Evolutionary conservation across 1,140 invertebrate genomes (phyloP).

Genomic region (Mizuhopecten yessoensis): DNA sequence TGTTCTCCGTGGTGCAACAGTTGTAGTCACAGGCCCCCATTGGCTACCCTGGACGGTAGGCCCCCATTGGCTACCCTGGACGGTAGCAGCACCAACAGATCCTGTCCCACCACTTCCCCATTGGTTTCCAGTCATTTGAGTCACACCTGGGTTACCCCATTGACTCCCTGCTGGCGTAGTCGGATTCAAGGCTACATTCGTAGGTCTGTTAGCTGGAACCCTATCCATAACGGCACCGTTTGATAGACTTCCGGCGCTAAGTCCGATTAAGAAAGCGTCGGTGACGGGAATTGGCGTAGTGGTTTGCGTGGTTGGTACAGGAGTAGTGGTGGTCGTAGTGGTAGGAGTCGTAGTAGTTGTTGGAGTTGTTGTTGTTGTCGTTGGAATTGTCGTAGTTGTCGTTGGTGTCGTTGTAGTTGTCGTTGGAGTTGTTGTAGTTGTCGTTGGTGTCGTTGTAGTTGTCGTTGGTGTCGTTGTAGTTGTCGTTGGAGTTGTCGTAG

Average conservation of each 20-base stretch:
- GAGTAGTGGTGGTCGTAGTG: slow-evolving; percentile 10
- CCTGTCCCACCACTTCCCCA: not conserved
- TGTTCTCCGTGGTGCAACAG: not conserved
- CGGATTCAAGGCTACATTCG: not conserved
- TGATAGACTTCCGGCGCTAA: not conserved
- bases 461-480: slow-evolving; percentile 46
- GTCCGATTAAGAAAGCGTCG: slow-evolving; percentile 1
- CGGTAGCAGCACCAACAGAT: not conserved
- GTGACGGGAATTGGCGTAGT: slow-evolving; percentile 41
- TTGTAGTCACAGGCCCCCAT: not conserved
- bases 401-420: slow-evolving; percentile 3
- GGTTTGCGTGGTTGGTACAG: not conserved
- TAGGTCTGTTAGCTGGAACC: not conserved
- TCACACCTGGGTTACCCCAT: not conserved
- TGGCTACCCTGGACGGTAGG: not conserved
- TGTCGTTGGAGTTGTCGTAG: not conserved
- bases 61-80: not conserved
- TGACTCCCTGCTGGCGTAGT: not conserved
- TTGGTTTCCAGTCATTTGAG: not conserved
- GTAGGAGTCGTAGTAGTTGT: slow-evolving; percentile 15
- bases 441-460: slow-evolving; percentile 41
- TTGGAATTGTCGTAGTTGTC: not conserved
- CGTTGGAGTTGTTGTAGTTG: not conserved
- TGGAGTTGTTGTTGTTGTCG: not conserved
- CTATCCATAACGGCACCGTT: not conserved